Percentiles rank a stretch among this genome's conserved stretches.
These are phyloP conservation scores for Drosophila algonquin DNA, from an alignment of 2,888 invertebrate species.

Conservation along the genomic window DNA sequence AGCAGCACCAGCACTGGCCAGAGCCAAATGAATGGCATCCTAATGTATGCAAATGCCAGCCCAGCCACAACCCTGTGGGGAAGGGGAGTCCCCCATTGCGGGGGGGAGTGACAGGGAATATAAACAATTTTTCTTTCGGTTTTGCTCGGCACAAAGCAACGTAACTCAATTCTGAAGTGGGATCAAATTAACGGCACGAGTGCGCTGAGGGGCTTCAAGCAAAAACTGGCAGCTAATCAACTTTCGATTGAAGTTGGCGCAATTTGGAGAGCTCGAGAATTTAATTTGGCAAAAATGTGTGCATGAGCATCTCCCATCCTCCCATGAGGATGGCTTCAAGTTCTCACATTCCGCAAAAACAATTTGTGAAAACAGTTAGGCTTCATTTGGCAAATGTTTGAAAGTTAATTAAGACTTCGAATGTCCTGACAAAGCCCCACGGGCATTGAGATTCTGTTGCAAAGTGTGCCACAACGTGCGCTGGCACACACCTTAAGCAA, in stretches of 20 bases:
- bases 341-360: background rate
- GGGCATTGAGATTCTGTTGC: background rate
- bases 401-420: conserved; percentile 31
- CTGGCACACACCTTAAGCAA: conserved; percentile 32
- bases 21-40: conserved; percentile 21
- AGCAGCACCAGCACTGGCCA: background rate
- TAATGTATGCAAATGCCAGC: conserved; percentile 64
- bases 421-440: conserved; percentile 12
- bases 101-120: conserved; percentile 3
- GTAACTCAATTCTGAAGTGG: conserved; percentile 62
- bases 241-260: conserved; percentile 23
- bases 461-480: conserved; percentile 28
- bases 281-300: conserved; percentile 24
- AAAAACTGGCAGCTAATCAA: conserved; percentile 36
- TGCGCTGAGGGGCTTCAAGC: conserved; percentile 1
- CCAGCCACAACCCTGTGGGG: conserved; percentile 31
- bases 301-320: background rate
- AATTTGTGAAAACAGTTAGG: conserved; percentile 8
- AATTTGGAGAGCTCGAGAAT: conserved; percentile 29
- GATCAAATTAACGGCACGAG: conserved; percentile 30
- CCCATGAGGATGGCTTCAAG: background rate
- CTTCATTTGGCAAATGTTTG: conserved; percentile 6
- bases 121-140: conserved; percentile 48
- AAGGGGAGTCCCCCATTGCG: no score
- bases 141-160: conserved; percentile 38